These are phyloP conservation scores for Champsocephalus gunnari DNA, from an alignment of 2,797 vertebrate genomes.

Conservation along the genomic window DNA sequence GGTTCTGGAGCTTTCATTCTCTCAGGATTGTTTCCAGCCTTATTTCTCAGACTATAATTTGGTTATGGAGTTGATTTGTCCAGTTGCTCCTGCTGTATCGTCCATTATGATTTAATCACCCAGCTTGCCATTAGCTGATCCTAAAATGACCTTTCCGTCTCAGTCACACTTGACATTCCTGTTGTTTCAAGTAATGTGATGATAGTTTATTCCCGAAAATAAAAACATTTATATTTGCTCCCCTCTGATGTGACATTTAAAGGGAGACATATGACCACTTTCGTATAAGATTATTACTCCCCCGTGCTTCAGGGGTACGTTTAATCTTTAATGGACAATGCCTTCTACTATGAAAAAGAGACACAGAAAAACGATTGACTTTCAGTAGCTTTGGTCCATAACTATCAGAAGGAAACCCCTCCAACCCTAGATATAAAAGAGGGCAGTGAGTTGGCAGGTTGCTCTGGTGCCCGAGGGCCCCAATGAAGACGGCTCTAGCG, in stretches of 20 bases:
- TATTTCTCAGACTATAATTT: background rate
- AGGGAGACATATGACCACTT: conserved; percentile 4
- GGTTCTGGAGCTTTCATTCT: conserved; percentile 7
- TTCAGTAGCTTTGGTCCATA: conserved; percentile 11
- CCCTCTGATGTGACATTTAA: conserved; percentile 22
- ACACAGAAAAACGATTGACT: background rate
- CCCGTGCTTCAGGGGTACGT: conserved; percentile 17
- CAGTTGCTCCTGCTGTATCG: background rate
- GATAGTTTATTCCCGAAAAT: background rate
- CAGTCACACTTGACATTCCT: background rate
- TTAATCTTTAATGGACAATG: conserved; percentile 3
- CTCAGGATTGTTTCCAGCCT: background rate
- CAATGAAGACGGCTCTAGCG: conserved; percentile 40
- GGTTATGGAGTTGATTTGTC: conserved; percentile 6
- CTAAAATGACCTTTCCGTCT: conserved; percentile 17
- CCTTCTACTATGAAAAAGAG: conserved; percentile 1
- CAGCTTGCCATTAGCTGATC: background rate
- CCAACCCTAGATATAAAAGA: conserved; percentile 58
- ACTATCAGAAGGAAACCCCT: conserved; percentile 21
- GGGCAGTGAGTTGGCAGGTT: conserved; percentile 76
- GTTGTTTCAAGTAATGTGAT: background rate
- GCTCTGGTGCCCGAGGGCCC: conserved; percentile 55
- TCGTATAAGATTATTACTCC: conserved; percentile 15
- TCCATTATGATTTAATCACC: conserved; percentile 25
- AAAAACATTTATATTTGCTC: background rate